phyloP scores from a whole-genome alignment of 2,797 vertebrate genomes.

The Chaetophractus vellerosus region DNA sequence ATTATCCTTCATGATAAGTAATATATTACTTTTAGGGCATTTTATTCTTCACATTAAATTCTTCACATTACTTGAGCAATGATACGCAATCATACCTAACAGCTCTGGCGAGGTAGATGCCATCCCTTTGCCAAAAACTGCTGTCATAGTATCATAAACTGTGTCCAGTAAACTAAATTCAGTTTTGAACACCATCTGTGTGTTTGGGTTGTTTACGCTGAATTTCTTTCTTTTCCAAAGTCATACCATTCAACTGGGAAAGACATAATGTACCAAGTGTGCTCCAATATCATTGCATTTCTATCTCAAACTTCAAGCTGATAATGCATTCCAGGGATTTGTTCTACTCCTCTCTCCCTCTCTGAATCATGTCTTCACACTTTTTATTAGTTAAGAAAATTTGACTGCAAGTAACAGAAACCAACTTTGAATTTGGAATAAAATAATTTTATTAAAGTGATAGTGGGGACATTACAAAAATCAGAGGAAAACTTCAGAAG shows the following conservation, averaged over 20 bases:
- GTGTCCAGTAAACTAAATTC: not conserved
- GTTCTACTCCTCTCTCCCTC: not conserved
- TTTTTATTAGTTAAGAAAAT: not conserved
- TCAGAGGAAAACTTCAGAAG: not conserved
- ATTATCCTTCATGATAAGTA: not conserved
- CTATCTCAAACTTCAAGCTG: not conserved
- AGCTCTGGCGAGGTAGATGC: not conserved
- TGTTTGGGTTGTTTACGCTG: not conserved
- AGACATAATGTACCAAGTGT: not conserved
- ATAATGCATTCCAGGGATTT: not conserved
- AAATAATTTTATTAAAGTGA: not conserved
- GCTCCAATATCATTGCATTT: conserved; percentile 8
- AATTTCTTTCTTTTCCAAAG: conserved; percentile 38
- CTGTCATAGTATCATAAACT: not conserved
- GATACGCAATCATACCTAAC: not conserved
- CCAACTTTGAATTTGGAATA: not conserved
- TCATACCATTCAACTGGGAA: not conserved
- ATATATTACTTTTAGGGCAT: not conserved
- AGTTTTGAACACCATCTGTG: conserved; percentile 10
- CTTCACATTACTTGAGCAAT: not conserved
- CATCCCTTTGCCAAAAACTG: not conserved
- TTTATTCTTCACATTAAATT: conserved; percentile 31
- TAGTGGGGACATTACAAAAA: not conserved
- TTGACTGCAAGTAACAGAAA: not conserved
- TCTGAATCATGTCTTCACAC: not conserved